Evolutionary conservation across 1,140 invertebrate species (phyloP).

Genomic region (Eufriesea mexicana): DNA sequence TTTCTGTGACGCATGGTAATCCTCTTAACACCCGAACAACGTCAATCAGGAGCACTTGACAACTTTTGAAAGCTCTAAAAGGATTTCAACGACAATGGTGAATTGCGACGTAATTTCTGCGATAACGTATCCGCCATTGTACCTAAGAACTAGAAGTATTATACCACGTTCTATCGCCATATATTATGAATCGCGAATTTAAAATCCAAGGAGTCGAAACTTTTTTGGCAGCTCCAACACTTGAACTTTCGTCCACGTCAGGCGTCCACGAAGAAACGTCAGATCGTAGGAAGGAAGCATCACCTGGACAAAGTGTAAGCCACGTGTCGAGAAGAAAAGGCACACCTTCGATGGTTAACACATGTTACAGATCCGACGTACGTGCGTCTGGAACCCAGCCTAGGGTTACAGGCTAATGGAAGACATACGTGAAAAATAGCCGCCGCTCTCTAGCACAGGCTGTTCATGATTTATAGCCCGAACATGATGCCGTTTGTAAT

Average conservation of each 20-base stretch:
- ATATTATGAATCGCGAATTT: no score
- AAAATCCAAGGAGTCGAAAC: no score
- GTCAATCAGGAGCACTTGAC: no score
- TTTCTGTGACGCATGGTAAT: no score
- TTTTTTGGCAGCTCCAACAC: background rate
- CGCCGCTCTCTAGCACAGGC: conserved; percentile 21
- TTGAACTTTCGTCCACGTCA: background rate
- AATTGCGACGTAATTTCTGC: no score
- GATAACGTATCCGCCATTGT: no score
- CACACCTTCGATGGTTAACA: conserved; percentile 26
- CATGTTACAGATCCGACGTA: conserved; percentile 37
- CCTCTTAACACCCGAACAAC: no score
- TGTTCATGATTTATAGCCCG: conserved; percentile 39
- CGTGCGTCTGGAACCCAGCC: conserved; percentile 29
- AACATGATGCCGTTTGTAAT: conserved; percentile 52
- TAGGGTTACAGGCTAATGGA: conserved; percentile 11
- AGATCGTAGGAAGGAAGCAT: background rate
- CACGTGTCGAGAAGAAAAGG: conserved; percentile 2
- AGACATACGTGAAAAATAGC: conserved; percentile 48
- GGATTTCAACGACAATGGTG: no score
- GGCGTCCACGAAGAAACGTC: background rate
- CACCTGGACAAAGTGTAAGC: background rate
- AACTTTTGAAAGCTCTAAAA: no score
- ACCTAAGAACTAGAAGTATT: no score
- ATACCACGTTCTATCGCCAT: no score